phyloP scores from a whole-genome alignment of 2,113 vertebrate genomes.

The Tachysurus fulvidraco region DNA sequence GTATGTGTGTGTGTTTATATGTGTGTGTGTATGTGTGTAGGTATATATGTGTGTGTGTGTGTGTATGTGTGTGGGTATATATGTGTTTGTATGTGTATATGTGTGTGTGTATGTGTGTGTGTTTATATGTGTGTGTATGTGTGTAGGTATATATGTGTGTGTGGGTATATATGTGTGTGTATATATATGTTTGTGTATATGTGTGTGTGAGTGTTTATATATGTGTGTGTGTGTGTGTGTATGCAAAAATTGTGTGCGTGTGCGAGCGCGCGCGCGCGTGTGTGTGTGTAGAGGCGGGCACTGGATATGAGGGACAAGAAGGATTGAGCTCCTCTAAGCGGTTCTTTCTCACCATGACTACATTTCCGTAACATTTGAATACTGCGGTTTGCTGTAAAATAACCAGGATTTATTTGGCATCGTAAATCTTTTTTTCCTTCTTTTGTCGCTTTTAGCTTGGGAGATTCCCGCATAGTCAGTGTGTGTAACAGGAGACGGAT shows the following conservation, averaged over 20 bases:
- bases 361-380: not conserved
- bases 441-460: not conserved
- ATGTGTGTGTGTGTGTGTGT: slow-evolving; percentile 18
- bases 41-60: too few species aligned
- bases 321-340: not conserved
- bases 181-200: not conserved
- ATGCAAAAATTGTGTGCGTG: not conserved
- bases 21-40: too few species aligned
- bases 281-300: not conserved
- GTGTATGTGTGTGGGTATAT: too few species aligned
- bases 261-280: slow-evolving; percentile 9
- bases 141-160: slow-evolving; percentile 41
- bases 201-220: not conserved
- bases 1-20: too few species aligned
- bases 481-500: slow-evolving; percentile 19
- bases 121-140: slow-evolving; percentile 9
- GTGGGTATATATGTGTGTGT: not conserved
- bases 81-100: not conserved
- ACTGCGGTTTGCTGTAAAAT: not conserved
- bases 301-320: not conserved
- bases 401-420: not conserved
- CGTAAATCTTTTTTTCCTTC: not conserved
- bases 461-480: not conserved
- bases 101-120: not conserved
- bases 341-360: not conserved